Conservation (phyloP, 1,140 invertebrate species). For the Carcinoscorpius rotundicauda region DNA sequence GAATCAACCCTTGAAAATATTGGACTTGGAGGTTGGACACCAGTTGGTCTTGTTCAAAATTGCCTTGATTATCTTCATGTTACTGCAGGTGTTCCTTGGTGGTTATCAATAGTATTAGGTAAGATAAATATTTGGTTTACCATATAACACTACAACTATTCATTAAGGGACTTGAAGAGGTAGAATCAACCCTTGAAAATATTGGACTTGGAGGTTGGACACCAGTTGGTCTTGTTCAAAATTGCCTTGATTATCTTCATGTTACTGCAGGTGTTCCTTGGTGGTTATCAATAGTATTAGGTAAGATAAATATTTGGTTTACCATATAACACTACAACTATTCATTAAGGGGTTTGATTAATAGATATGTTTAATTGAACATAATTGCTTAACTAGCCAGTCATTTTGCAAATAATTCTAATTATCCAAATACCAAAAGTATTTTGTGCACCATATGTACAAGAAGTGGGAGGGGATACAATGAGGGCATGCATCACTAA, state of each 20-base stretch:
- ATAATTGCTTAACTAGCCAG: too few species aligned
- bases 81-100: slow-evolving; percentile 69
- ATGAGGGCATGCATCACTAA: too few species aligned
- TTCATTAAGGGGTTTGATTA: too few species aligned
- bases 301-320: slow-evolving; percentile 34
- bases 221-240: slow-evolving; percentile 63
- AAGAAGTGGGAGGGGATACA: too few species aligned
- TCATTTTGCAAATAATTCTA: too few species aligned
- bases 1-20: slow-evolving; percentile 64
- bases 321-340: too few species aligned
- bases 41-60: slow-evolving; percentile 60
- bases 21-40: slow-evolving; percentile 62
- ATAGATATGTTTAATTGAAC: too few species aligned
- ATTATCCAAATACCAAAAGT: too few species aligned
- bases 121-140: slow-evolving; percentile 20
- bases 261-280: slow-evolving; percentile 63
- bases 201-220: slow-evolving; percentile 63
- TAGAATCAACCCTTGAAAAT: slow-evolving; percentile 61
- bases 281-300: slow-evolving; percentile 69
- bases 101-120: slow-evolving; percentile 64
- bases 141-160: too few species aligned
- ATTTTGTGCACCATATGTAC: too few species aligned
- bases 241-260: slow-evolving; percentile 67
- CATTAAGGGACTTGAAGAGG: slow-evolving; percentile 27
- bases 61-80: slow-evolving; percentile 70